Evolutionary conservation across 2,888 invertebrate species (phyloP), one percentile per base, ranked within the genome.

Genomic region (Brenthis daphne): DNA sequence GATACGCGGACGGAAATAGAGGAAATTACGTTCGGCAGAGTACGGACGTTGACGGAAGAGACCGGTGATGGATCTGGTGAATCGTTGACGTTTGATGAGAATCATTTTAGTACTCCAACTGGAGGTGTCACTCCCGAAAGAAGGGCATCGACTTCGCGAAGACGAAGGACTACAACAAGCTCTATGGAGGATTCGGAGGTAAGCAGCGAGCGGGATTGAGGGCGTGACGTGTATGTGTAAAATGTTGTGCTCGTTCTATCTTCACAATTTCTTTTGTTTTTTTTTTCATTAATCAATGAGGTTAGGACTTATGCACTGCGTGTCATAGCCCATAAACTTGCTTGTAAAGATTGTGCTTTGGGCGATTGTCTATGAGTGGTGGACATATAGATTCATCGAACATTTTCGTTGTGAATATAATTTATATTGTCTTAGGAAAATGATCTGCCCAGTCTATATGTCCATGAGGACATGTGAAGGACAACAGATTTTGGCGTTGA

Each of bases 51-150:
- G 20, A 70, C 73, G 3, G 73, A 74, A 1, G 71, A 75, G 8
- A 68, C 72, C 6, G 74, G 72, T 13, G 73, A 72, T 14, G 85
- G 81, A 50, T 79, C 80, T 11, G 81, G 82, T 20, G 84, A 82
- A 63, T 77, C 82, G n/a, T 73, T 91, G 77, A 91, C 89, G 29
- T 91, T 92, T 73, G 92, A 93, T 77, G 92, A 93, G 82, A 93
- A 92, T 77, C 92, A 93, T 80, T 93, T 93, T 80, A 93, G 92
- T 77, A 92, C 93, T 67, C 93, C 93, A 56, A 85, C 83, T 14
- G 89, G 84, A n/a, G 87, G 86, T 56, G 82, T 76, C 3, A 83
- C 86, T 43, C 89, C 89, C 43, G 80, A 76, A 73, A 75, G 79
- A 74, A 24, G 78, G 78, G 74, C 80, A 83, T 74, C 77, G 47